phyloP scores from a whole-genome alignment of 2,113 vertebrate genomes.

The Scytalopus superciliaris region DNA sequence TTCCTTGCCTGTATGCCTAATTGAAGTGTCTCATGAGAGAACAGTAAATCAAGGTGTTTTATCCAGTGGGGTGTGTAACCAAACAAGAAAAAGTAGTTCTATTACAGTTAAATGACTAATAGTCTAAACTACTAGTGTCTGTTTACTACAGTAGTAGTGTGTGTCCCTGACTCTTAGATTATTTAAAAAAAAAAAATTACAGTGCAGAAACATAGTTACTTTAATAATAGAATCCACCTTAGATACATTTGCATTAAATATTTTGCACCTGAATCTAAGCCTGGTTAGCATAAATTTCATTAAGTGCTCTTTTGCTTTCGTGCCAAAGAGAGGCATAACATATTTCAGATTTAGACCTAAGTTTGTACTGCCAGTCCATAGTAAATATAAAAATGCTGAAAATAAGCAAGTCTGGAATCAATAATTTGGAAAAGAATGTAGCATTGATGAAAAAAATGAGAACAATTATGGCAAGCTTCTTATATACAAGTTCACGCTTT shows the following conservation, averaged over 20 bases:
- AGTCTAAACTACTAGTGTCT: not conserved
- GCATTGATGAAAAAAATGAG: not conserved
- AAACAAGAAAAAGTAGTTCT: not conserved
- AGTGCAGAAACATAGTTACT: not conserved
- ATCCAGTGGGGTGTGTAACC: not conserved
- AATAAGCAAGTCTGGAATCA: not conserved
- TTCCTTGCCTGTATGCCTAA: not conserved
- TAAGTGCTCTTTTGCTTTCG: not conserved
- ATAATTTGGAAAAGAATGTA: not conserved
- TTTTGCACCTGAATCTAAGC: constrained; percentile 11
- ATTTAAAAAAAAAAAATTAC: not conserved
- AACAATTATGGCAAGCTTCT: not conserved
- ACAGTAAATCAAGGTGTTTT: not conserved
- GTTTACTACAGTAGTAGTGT: not conserved
- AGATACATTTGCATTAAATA: not conserved
- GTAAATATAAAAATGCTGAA: not conserved
- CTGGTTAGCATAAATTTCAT: constrained; percentile 41
- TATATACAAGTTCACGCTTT: not conserved
- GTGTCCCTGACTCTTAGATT: not conserved
- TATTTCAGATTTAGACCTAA: not conserved
- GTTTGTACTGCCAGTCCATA: not conserved
- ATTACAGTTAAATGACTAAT: not conserved
- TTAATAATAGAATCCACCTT: constrained; percentile 9
- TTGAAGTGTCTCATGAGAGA: not conserved
- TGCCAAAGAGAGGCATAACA: not conserved